Evolutionary conservation across 2,888 invertebrate genomes (phyloP).

Genomic region (Chaitophorus viminalis): DNA sequence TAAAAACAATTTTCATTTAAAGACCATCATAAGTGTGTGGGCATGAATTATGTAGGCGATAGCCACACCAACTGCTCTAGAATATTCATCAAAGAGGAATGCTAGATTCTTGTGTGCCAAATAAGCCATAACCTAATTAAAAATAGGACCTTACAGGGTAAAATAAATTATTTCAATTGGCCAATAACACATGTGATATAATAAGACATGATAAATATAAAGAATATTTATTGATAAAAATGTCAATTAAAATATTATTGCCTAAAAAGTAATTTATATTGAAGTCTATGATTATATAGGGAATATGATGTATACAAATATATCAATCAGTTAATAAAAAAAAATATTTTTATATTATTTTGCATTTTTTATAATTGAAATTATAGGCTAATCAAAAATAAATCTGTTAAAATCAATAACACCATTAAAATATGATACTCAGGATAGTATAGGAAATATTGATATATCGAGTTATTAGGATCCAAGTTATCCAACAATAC

Average conservation of each 20-base stretch:
- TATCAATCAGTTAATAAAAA: too few relatives aligned
- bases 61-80: slow-evolving; percentile 59
- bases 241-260: neutral
- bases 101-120: slow-evolving; percentile 47
- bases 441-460: too few relatives aligned
- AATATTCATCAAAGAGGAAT: slow-evolving; percentile 59
- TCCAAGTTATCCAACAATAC: too few relatives aligned
- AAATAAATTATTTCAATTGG: neutral
- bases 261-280: neutral
- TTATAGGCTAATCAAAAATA: neutral
- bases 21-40: slow-evolving; percentile 44
- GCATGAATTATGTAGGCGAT: slow-evolving; percentile 57
- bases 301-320: too few relatives aligned
- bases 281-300: too few relatives aligned
- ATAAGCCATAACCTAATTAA: slow-evolving; percentile 56
- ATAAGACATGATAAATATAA: neutral
- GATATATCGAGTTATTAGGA: too few relatives aligned
- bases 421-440: too few relatives aligned
- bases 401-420: neutral
- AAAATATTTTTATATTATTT: neutral
- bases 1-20: slow-evolving; percentile 53
- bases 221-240: neutral
- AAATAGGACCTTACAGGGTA: slow-evolving; percentile 28
- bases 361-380: neutral
- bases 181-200: neutral